Conservation (phyloP, 2,888 invertebrate genomes). For the Eupithecia subumbrata region DNA sequence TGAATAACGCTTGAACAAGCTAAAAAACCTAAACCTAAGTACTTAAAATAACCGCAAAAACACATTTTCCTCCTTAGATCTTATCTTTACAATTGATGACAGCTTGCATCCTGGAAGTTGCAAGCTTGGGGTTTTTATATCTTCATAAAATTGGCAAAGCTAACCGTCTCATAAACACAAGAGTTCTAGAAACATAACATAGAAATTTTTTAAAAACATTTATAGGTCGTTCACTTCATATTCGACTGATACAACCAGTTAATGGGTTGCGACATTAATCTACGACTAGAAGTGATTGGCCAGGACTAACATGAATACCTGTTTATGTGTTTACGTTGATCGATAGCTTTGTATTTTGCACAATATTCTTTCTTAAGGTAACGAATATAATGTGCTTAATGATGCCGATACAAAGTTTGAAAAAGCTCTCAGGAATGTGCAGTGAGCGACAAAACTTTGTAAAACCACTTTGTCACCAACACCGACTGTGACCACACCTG, state of each 20-base stretch:
- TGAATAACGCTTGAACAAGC: constrained; percentile 1
- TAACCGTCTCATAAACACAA: background rate
- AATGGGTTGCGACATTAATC: constrained; percentile 25
- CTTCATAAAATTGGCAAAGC: constrained; percentile 31
- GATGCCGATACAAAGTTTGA: background rate
- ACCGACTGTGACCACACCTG: background rate
- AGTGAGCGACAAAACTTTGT: background rate
- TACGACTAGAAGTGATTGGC: constrained; percentile 13
- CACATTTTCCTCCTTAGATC: constrained; percentile 47
- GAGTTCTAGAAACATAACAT: background rate
- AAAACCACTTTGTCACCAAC: no score
- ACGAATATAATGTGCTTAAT: background rate
- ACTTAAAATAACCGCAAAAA: constrained; percentile 7
- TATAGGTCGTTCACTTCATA: constrained; percentile 28
- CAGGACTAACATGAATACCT: constrained; percentile 14
- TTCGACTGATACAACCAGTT: constrained; percentile 26
- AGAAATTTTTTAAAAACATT: constrained; percentile 11
- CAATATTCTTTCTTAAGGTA: background rate
- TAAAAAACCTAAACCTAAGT: constrained; percentile 17
- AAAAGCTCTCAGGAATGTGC: constrained; percentile 5
- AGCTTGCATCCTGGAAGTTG: constrained; percentile 51
- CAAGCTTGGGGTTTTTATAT: constrained; percentile 33
- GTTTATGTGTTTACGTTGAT: constrained; percentile 9
- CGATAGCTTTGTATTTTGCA: background rate
- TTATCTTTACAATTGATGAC: constrained; percentile 49